Conservation (phyloP, 2,888 invertebrate species). For the Melolontha melolontha region DNA sequence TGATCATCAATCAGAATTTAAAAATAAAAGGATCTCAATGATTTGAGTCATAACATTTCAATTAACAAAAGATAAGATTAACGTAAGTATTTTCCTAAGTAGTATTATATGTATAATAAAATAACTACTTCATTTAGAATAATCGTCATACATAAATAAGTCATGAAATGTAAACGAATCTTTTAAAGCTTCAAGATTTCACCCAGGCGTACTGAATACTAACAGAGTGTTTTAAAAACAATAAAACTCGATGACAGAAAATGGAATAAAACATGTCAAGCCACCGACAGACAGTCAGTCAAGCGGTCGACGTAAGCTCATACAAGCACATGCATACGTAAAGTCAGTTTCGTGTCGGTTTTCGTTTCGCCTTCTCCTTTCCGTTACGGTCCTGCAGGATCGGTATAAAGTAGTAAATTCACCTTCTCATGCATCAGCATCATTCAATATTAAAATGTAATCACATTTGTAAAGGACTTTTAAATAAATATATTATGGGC, state of each 20-base stretch:
- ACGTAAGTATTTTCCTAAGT: too few relatives aligned
- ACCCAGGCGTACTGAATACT: slow-evolving; percentile 50
- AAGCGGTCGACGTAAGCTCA: slow-evolving; percentile 46
- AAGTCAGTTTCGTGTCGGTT: slow-evolving; percentile 29
- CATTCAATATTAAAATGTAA: slow-evolving; percentile 63
- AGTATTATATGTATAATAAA: background rate
- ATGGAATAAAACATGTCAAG: slow-evolving; percentile 52
- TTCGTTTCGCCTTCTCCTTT: slow-evolving; percentile 48
- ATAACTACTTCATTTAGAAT: slow-evolving; percentile 11
- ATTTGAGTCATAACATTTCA: too few relatives aligned
- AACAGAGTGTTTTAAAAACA: slow-evolving; percentile 56
- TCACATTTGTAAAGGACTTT: slow-evolving; percentile 62
- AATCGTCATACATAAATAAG: slow-evolving; percentile 22
- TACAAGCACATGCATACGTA: slow-evolving; percentile 6
- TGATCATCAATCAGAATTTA: too few relatives aligned
- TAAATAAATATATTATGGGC: slow-evolving; percentile 52
- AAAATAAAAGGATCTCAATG: too few relatives aligned
- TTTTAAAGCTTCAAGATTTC: slow-evolving; percentile 39
- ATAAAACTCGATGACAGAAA: slow-evolving; percentile 52
- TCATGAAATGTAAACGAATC: slow-evolving; percentile 38
- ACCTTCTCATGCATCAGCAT: slow-evolving; percentile 57
- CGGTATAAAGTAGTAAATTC: slow-evolving; percentile 57
- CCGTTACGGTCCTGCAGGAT: slow-evolving; percentile 48
- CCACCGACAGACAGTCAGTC: slow-evolving; percentile 41
- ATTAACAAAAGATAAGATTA: too few relatives aligned